Percentiles rank a stretch among this genome's conserved stretches.
Evolutionary conservation across 2,797 vertebrate genomes (phyloP).

Genomic region (Aldrovandia affinis): DNA sequence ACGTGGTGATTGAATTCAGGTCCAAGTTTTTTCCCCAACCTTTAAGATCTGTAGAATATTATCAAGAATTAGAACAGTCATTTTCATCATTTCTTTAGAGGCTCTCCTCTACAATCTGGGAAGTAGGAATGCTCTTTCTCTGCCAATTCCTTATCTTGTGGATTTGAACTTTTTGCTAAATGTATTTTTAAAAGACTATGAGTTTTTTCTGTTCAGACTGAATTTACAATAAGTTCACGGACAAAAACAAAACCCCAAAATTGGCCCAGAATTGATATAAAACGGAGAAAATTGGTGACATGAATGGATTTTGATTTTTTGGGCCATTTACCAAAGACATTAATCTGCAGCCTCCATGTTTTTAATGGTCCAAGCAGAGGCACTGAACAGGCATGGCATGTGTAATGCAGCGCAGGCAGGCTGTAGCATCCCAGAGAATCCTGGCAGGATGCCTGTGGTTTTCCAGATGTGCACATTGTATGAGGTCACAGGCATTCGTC

Average conservation of each 20-base stretch:
- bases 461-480: neutral
- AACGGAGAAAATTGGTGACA: neutral
- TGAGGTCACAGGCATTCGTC: neutral
- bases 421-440: neutral
- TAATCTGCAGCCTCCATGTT: neutral
- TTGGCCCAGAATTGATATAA: neutral
- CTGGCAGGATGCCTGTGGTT: neutral
- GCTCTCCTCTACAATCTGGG: neutral
- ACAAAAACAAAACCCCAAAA: neutral
- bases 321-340: neutral
- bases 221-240: neutral
- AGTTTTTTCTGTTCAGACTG: neutral
- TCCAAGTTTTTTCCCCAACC: too few species aligned
- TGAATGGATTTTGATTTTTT: neutral
- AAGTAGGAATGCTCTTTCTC: neutral
- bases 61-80: neutral
- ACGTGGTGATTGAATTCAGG: too few species aligned
- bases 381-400: neutral
- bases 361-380: neutral
- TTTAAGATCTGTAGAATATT: neutral
- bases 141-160: neutral
- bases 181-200: neutral
- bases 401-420: neutral
- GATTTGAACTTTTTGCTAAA: neutral
- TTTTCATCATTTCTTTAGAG: neutral